Evolutionary conservation across 1,140 invertebrate species (phyloP).

Genomic region (Pogonus chalceus): DNA sequence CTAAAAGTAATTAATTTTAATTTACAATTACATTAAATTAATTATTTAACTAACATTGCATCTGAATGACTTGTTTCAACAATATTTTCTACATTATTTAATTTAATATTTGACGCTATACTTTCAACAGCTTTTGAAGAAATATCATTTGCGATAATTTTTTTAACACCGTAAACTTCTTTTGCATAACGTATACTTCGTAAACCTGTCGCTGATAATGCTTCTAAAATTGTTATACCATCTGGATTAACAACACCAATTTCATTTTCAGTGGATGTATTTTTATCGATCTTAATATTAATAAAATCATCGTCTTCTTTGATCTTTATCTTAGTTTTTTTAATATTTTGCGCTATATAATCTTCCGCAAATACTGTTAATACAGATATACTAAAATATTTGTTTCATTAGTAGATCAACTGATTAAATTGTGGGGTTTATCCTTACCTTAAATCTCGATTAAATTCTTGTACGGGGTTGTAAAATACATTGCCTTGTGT

Average conservation of each 20-base stretch:
- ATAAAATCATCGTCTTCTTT: slow-evolving; percentile 1
- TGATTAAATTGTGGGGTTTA: too few species aligned
- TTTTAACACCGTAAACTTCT: slow-evolving; percentile 73
- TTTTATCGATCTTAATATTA: neutral
- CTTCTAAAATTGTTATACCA: slow-evolving; percentile 76
- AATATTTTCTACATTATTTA: slow-evolving; percentile 68
- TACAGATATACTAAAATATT: slow-evolving; percentile 44
- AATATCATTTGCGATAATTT: slow-evolving; percentile 91
- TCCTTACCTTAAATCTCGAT: slow-evolving; percentile 77
- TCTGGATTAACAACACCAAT: slow-evolving; percentile 33
- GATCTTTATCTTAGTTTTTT: slow-evolving; percentile 4
- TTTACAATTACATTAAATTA: slow-evolving; percentile 3
- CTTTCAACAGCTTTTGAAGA: slow-evolving; percentile 76
- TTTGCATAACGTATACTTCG: slow-evolving; percentile 93
- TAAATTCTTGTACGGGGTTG: slow-evolving; percentile 96
- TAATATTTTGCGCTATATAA: slow-evolving; percentile 22
- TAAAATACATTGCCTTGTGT: slow-evolving; percentile 78
- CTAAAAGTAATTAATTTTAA: slow-evolving; percentile 40
- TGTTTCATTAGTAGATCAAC: neutral
- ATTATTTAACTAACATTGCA: slow-evolving; percentile 51
- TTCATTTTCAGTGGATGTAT: neutral
- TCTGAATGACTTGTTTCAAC: slow-evolving; percentile 66
- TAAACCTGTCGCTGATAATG: slow-evolving; percentile 88
- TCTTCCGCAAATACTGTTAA: slow-evolving; percentile 46
- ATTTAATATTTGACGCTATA: slow-evolving; percentile 71